Evolutionary conservation across 2,113 vertebrate genomes (phyloP).

Genomic region (Istiophorus platypterus): DNA sequence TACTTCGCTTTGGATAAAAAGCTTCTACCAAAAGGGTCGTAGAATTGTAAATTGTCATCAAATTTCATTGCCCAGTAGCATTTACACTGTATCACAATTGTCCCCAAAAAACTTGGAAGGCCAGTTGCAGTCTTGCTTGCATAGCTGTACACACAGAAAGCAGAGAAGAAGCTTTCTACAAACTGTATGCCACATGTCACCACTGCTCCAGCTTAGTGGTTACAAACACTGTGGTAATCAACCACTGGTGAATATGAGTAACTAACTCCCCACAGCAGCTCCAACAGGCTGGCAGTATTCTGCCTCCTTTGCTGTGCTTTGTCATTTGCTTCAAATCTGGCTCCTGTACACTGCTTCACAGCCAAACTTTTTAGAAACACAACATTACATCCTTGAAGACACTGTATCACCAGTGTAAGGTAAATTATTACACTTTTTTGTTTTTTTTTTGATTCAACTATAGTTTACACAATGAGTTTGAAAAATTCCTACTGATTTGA

Average conservation of each 20-base stretch:
- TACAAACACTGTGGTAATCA: slow-evolving; percentile 31
- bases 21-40: too few relatives aligned
- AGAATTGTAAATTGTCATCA: too few relatives aligned
- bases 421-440: background rate
- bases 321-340: background rate
- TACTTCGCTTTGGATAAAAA: too few relatives aligned
- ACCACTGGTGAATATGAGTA: slow-evolving; percentile 29
- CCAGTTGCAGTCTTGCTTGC: background rate
- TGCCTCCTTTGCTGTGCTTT: background rate
- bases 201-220: background rate
- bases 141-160: background rate
- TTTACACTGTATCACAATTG: background rate
- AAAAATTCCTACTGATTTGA: background rate
- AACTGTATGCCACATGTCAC: background rate
- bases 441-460: background rate
- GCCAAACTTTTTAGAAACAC: slow-evolving; percentile 7
- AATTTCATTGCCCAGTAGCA: background rate
- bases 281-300: background rate
- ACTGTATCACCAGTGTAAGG: background rate
- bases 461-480: slow-evolving; percentile 14
- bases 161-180: background rate
- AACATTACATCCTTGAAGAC: background rate
- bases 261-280: background rate
- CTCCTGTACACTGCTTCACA: background rate
- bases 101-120: background rate